Evolutionary conservation across 2,113 vertebrate species (phyloP).

Genomic region (Marmota flaviventris): DNA sequence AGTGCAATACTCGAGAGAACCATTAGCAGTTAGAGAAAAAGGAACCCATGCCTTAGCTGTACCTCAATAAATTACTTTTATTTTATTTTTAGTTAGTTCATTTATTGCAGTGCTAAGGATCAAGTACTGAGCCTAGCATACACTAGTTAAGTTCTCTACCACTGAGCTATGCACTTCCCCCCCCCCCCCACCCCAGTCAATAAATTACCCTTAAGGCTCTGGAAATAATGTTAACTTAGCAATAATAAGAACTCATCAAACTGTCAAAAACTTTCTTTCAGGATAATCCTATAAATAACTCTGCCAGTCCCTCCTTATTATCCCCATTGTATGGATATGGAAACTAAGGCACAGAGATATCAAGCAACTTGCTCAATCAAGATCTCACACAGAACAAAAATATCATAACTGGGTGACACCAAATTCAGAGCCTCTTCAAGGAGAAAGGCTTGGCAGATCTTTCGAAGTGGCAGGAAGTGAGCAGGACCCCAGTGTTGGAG

Average conservation of each 20-base stretch:
- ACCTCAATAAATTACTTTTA: not conserved
- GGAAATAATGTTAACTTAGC: constrained; percentile 32
- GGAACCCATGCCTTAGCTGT: not conserved
- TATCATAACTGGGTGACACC: no score
- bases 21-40: not conserved
- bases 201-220: not conserved
- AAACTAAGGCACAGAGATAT: not conserved
- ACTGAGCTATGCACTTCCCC: not conserved
- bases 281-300: not conserved
- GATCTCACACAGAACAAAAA: not conserved
- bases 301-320: not conserved
- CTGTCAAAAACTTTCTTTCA: not conserved
- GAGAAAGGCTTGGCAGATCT: not conserved
- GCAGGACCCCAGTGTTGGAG: not conserved
- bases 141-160: not conserved
- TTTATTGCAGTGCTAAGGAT: not conserved
- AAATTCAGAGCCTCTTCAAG: not conserved
- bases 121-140: not conserved
- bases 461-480: not conserved
- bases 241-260: not conserved
- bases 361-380: not conserved
- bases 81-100: not conserved
- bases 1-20: not conserved
- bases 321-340: not conserved
- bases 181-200: not conserved